Percentiles rank a stretch among this genome's conserved stretches.
phyloP scores from a whole-genome alignment of 2,888 invertebrate genomes.

The Cinara cedri region DNA sequence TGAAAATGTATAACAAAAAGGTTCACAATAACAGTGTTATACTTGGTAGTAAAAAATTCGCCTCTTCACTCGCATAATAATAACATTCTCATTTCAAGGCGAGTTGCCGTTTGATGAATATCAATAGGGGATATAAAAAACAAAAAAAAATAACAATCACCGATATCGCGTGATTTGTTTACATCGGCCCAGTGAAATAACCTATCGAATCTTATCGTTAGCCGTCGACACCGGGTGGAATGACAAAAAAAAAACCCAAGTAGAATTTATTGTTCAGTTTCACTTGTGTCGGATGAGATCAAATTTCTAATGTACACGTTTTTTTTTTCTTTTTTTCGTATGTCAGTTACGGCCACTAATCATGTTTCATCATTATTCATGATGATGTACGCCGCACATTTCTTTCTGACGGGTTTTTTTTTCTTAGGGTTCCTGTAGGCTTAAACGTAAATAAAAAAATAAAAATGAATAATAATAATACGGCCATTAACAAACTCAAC shows the following conservation, averaged over 20 bases:
- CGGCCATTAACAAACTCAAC: constrained; percentile 2
- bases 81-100: too few relatives aligned
- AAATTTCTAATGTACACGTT: constrained; percentile 22
- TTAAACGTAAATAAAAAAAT: not conserved
- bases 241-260: not conserved
- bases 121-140: too few relatives aligned
- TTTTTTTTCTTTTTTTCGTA: not conserved
- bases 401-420: not conserved
- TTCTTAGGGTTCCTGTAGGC: not conserved
- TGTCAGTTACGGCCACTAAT: constrained; percentile 26
- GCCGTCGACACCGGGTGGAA: constrained; percentile 10
- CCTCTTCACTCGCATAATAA: too few relatives aligned
- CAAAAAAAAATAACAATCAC: too few relatives aligned
- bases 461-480: not conserved
- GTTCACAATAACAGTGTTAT: too few relatives aligned
- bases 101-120: too few relatives aligned
- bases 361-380: constrained; percentile 32
- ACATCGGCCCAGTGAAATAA: too few relatives aligned
- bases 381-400: not conserved
- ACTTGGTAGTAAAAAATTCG: too few relatives aligned
- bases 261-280: constrained; percentile 15
- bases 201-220: too few relatives aligned
- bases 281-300: constrained; percentile 6
- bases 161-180: too few relatives aligned
- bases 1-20: too few relatives aligned